These are phyloP conservation scores for Hecatera dysodea DNA, from an alignment of 2,888 invertebrate genomes.

Conservation along the genomic window DNA sequence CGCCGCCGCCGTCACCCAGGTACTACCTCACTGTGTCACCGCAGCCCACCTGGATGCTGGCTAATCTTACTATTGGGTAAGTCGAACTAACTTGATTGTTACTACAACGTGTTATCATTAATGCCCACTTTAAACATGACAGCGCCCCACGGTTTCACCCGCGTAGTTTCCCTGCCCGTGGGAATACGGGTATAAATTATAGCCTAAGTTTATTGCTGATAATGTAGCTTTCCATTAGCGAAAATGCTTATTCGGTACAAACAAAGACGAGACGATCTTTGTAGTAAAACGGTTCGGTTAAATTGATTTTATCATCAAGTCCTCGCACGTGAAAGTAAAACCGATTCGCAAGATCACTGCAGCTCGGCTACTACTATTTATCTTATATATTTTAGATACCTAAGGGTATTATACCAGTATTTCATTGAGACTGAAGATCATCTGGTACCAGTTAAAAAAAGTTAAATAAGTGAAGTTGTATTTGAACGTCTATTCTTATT, in stretches of 20 bases:
- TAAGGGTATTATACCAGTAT: too few relatives aligned
- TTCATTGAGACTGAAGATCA: background rate
- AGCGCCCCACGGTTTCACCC: too few relatives aligned
- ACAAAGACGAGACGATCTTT: too few relatives aligned
- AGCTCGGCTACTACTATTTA: background rate
- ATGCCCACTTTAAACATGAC: too few relatives aligned
- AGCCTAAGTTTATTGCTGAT: too few relatives aligned
- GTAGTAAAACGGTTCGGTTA: too few relatives aligned
- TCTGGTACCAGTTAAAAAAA: background rate
- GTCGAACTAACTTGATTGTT: background rate
- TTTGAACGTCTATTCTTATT: background rate
- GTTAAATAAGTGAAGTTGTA: background rate
- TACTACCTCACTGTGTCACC: conserved; percentile 94
- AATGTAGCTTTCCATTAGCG: too few relatives aligned
- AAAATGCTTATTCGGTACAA: too few relatives aligned
- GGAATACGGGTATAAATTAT: too few relatives aligned
- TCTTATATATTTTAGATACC: background rate
- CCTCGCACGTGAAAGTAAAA: background rate
- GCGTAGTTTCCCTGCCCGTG: too few relatives aligned
- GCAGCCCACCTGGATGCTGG: conserved; percentile 95
- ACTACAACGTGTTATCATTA: too few relatives aligned
- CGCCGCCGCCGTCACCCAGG: conserved; percentile 95
- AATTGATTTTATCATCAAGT: background rate
- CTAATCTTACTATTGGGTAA: conserved; percentile 95
- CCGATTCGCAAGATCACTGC: background rate